These are phyloP conservation scores for Myotis myotis DNA, from an alignment of 2,797 vertebrate species.

Conservation along the genomic window DNA sequence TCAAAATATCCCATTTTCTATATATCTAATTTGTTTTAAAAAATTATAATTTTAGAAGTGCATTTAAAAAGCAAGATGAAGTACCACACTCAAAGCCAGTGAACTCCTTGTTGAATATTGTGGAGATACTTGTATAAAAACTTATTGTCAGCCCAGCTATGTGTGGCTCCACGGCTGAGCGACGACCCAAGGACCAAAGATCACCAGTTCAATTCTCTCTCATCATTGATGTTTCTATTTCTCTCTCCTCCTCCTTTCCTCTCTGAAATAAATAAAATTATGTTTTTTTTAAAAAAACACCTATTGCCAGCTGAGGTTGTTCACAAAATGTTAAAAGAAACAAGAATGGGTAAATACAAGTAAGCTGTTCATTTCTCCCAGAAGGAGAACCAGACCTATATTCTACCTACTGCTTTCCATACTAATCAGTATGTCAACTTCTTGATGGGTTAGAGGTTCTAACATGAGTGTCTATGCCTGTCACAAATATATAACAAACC, in stretches of 20 bases:
- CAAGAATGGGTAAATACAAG: background rate
- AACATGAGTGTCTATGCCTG: background rate
- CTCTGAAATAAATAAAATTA: too few relatives aligned
- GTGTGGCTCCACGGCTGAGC: too few relatives aligned
- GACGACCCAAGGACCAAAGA: too few relatives aligned
- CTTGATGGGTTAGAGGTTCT: background rate
- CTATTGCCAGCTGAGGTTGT: background rate
- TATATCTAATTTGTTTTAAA: background rate
- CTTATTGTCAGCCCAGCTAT: too few relatives aligned
- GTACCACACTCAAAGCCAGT: conserved; percentile 46
- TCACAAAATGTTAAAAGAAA: conserved; percentile 7
- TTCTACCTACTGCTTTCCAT: background rate
- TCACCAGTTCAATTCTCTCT: too few relatives aligned
- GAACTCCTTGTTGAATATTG: conserved; percentile 46
- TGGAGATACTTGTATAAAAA: background rate
- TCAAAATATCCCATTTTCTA: background rate
- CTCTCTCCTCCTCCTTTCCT: too few relatives aligned
- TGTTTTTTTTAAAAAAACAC: background rate
- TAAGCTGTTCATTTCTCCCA: background rate
- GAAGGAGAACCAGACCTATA: background rate
- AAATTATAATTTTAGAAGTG: background rate
- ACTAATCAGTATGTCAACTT: background rate
- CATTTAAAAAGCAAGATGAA: conserved; percentile 7
- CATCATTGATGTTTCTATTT: too few relatives aligned
- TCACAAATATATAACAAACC: background rate